Percentiles rank a stretch among this genome's conserved stretches.
Conservation (phyloP, 2,797 vertebrate species). For the Lepilemur ruficaudatus region DNA sequence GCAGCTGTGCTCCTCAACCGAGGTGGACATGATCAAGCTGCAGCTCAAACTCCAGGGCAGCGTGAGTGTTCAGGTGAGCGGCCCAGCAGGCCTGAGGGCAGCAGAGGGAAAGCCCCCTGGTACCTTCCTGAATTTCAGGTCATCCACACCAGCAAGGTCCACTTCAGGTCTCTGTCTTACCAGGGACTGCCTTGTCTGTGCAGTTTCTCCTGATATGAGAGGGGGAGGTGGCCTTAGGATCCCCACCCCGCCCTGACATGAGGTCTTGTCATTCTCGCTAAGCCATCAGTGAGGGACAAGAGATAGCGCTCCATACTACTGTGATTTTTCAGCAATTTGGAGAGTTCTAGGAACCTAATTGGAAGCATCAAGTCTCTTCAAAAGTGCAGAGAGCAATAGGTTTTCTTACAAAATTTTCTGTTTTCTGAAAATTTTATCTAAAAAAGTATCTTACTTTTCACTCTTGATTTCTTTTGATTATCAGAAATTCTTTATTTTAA, state of each 20-base stretch:
- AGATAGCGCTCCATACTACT: background rate
- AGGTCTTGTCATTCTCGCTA: background rate
- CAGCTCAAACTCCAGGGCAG: constrained; percentile 98
- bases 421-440: constrained; percentile 3
- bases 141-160: background rate
- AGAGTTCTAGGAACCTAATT: background rate
- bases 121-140: background rate
- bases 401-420: constrained; percentile 7
- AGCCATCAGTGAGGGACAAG: background rate
- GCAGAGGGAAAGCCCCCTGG: background rate
- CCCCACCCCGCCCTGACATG: background rate
- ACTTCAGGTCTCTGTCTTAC: background rate
- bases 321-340: background rate
- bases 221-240: accelerated
- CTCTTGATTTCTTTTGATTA: background rate
- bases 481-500: background rate
- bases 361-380: background rate
- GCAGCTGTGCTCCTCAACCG: constrained; percentile 91
- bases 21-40: constrained; percentile 98
- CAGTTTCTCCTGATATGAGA: background rate
- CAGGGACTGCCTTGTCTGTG: background rate
- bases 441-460: background rate
- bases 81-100: background rate
- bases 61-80: constrained; percentile 95
- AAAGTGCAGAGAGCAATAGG: background rate